Percentiles rank a stretch among this genome's conserved stretches.
Conservation (phyloP, 2,888 invertebrate species). For the Punctoribates punctum region DNA sequence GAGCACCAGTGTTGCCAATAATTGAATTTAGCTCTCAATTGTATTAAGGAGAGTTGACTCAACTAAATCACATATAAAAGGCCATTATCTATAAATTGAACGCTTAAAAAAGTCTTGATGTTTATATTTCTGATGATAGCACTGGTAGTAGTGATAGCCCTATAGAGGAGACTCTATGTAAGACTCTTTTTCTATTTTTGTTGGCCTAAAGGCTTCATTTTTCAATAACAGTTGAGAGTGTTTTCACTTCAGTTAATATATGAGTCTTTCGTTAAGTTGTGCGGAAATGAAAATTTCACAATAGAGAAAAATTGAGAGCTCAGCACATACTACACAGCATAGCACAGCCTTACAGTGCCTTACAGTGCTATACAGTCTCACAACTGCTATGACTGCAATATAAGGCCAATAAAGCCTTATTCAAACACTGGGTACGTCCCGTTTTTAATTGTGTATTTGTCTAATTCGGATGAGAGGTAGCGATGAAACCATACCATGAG, state of each 20-base stretch:
- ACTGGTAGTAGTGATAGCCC: conserved; percentile 11
- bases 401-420: neutral
- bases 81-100: conserved; percentile 29
- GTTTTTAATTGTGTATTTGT: conserved; percentile 11
- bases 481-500: neutral
- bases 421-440: neutral
- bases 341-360: neutral
- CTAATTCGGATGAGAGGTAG: neutral
- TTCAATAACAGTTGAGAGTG: conserved; percentile 27
- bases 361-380: neutral
- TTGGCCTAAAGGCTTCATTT: conserved; percentile 28
- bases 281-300: conserved; percentile 32
- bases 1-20: conserved; percentile 9
- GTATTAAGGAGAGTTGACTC: conserved; percentile 21
- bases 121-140: neutral
- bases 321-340: neutral
- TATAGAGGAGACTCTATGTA: neutral
- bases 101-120: conserved; percentile 24
- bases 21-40: conserved; percentile 23
- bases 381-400: neutral
- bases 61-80: conserved; percentile 33
- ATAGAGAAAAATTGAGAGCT: conserved; percentile 20
- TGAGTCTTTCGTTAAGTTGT: conserved; percentile 14
- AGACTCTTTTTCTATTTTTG: neutral
- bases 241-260: conserved; percentile 31